phyloP scores from a whole-genome alignment of 2,113 vertebrate species.

The Charina bottae region DNA sequence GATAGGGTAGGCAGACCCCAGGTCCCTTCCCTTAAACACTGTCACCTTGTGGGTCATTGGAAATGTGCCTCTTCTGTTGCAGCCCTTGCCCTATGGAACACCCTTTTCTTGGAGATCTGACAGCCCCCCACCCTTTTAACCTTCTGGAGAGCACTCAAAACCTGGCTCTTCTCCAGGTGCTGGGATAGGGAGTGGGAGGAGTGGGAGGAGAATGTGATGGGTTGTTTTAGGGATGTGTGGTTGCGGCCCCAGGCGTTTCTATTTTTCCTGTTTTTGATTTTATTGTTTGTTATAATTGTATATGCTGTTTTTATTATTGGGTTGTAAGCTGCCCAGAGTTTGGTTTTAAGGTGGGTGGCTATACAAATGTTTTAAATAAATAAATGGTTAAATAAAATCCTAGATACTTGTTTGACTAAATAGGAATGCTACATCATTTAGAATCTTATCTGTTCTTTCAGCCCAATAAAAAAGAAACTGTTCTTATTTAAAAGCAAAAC shows the following conservation, averaged over 20 bases:
- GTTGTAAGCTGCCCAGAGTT: too few species aligned
- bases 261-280: too few species aligned
- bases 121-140: neutral
- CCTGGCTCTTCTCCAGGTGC: neutral
- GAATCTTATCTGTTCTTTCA: neutral
- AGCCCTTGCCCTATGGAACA: neutral
- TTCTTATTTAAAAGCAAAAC: constrained; percentile 6
- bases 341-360: too few species aligned
- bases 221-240: too few species aligned
- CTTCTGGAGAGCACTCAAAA: neutral
- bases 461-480: too few species aligned
- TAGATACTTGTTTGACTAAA: neutral
- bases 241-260: too few species aligned
- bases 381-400: neutral
- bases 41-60: too few species aligned
- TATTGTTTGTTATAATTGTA: too few species aligned
- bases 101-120: neutral
- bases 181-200: neutral
- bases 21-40: too few species aligned
- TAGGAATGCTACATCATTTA: neutral
- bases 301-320: too few species aligned
- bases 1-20: too few species aligned
- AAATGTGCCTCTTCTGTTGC: neutral
- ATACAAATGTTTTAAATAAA: neutral
- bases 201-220: neutral